Percentiles rank a stretch among this genome's conserved stretches.
Evolutionary conservation across 2,797 vertebrate species (phyloP).

Genomic region (Semotilus atromaculatus): DNA sequence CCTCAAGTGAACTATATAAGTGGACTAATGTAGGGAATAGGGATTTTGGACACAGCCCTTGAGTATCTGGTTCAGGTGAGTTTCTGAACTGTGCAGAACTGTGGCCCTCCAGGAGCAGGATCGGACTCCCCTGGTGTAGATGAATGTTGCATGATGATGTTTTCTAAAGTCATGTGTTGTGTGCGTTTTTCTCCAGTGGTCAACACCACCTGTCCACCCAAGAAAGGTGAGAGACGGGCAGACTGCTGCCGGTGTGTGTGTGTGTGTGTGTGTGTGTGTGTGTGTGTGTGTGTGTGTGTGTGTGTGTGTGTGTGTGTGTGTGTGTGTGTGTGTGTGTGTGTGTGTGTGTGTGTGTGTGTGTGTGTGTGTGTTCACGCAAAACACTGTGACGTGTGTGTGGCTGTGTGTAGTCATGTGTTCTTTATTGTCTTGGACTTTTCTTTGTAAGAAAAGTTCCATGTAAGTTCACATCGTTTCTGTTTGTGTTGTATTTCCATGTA

Average conservation of each 20-base stretch:
- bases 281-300: constrained; percentile 20
- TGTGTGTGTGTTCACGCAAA: constrained; percentile 4
- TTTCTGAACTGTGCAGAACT: neutral
- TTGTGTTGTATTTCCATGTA: neutral
- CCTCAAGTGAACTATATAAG: too few species aligned
- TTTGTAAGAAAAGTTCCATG: neutral
- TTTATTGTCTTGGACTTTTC: constrained; percentile 27
- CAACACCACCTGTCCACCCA: constrained; percentile 51
- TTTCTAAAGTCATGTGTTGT: constrained; percentile 44
- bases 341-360: constrained; percentile 22
- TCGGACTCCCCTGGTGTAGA: neutral
- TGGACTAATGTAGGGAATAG: neutral
- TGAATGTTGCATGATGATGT: constrained; percentile 24
- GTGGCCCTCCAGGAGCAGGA: too few species aligned
- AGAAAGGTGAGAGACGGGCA: constrained; percentile 55
- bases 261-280: constrained; percentile 14
- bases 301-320: constrained; percentile 31
- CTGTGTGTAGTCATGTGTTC: constrained; percentile 18
- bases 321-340: constrained; percentile 21
- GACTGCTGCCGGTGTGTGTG: constrained; percentile 29
- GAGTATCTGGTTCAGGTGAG: too few species aligned
- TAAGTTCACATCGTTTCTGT: constrained; percentile 1
- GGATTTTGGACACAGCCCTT: too few species aligned
- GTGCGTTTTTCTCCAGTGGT: constrained; percentile 59
- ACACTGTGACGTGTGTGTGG: constrained; percentile 22